phyloP scores from a whole-genome alignment of 2,888 invertebrate species.

The Caenorhabditis sp. region DNA sequence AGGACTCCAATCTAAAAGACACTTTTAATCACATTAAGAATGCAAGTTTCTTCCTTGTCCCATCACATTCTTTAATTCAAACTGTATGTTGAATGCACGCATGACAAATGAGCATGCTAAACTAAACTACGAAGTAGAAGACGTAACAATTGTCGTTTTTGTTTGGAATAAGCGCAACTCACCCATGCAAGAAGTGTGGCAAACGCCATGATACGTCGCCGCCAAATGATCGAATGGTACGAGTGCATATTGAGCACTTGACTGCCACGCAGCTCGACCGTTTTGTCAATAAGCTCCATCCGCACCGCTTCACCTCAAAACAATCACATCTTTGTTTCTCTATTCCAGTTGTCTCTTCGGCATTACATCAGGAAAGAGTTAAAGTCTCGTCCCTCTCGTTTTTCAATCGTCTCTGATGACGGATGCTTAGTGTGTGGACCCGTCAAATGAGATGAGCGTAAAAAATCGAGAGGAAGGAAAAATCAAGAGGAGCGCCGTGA shows the following conservation, averaged over 20 bases:
- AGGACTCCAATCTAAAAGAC: conserved; percentile 69
- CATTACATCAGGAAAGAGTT: conserved; percentile 45
- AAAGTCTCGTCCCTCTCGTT: conserved; percentile 27
- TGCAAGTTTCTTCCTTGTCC: no score
- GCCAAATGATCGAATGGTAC: conserved; percentile 73
- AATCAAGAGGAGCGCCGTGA: conserved; percentile 1
- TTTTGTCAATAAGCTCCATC: conserved; percentile 76
- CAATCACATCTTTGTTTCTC: conserved; percentile 55
- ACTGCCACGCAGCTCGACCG: conserved; percentile 74
- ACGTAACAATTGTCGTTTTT: conserved; percentile 1
- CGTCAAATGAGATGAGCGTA: conserved; percentile 35
- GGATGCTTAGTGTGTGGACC: conserved; percentile 28
- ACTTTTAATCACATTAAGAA: no score
- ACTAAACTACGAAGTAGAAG: neutral
- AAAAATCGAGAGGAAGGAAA: conserved; percentile 15
- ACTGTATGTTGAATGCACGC: no score
- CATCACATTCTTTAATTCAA: no score
- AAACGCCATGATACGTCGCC: conserved; percentile 61
- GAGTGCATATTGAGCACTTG: conserved; percentile 72
- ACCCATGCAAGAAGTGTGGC: conserved; percentile 63
- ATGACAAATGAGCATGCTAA: conserved; percentile 6
- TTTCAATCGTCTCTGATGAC: conserved; percentile 19
- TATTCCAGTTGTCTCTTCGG: conserved; percentile 6
- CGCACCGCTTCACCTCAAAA: conserved; percentile 45
- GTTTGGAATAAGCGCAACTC: conserved; percentile 12